phyloP scores from a whole-genome alignment of 2,797 vertebrate genomes.

The Sebastes dallii region DNA sequence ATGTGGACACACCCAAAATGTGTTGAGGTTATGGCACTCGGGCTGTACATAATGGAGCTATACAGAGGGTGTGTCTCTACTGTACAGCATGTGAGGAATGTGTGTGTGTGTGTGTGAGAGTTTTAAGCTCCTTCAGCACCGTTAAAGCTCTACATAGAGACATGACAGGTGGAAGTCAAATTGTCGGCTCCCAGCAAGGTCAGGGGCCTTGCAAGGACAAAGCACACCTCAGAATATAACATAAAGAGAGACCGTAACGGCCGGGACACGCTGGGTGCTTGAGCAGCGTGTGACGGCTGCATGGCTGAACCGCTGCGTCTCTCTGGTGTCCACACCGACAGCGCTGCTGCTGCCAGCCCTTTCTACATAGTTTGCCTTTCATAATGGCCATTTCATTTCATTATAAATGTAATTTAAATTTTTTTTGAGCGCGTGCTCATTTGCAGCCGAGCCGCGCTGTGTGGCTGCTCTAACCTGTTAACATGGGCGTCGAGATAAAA shows the following conservation, averaged over 20 bases:
- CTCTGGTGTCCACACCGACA: no score
- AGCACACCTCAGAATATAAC: not conserved
- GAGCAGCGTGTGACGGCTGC: no score
- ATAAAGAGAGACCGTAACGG: not conserved
- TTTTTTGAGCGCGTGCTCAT: no score
- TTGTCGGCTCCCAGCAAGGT: not conserved
- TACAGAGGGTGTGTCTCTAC: constrained; percentile 4
- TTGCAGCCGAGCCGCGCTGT: no score
- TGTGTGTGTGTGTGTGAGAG: not conserved
- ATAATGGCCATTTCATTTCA: no score
- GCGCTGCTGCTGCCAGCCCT: no score
- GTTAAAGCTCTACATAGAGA: not conserved
- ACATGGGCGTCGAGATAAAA: no score
- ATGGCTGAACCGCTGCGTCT: rapidly evolving
- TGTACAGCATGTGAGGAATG: constrained; percentile 42
- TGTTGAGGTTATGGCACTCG: not conserved
- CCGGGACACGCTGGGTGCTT: no score
- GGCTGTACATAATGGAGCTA: not conserved
- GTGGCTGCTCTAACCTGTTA: no score
- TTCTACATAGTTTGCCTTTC: no score
- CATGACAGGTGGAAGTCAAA: constrained; percentile 33
- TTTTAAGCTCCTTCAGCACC: constrained; percentile 31
- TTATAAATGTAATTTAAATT: no score
- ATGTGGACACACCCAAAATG: constrained; percentile 9
- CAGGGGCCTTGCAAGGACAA: constrained; percentile 9